Evolutionary conservation across 1,140 invertebrate genomes (phyloP).

Genomic region (Berghia stephanieae): DNA sequence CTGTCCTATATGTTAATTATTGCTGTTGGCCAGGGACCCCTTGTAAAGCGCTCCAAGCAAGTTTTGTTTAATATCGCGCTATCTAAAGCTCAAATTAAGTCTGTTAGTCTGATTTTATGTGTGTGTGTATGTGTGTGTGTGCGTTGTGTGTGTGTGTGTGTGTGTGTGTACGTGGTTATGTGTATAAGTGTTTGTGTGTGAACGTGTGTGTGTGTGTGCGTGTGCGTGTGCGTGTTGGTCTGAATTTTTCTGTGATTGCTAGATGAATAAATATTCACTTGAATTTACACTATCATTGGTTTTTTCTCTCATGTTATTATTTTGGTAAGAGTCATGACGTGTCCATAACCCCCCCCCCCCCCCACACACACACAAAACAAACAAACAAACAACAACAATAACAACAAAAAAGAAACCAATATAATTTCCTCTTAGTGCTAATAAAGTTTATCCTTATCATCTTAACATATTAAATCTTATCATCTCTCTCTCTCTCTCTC

Average conservation of each 20-base stretch:
- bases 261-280: not conserved
- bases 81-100: too few species aligned
- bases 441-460: not conserved
- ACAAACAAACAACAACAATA: not conserved
- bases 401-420: not conserved
- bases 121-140: not conserved
- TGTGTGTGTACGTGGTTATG: conserved; percentile 13
- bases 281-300: not conserved
- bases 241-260: not conserved
- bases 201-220: conserved; percentile 18
- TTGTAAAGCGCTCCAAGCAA: too few species aligned
- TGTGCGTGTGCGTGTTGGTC: conserved; percentile 13
- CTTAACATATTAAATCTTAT: not conserved
- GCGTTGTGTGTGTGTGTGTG: not conserved
- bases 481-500: not conserved
- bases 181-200: conserved; percentile 32
- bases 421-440: too few species aligned
- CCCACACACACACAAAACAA: not conserved
- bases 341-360: not conserved
- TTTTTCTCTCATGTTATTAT: not conserved
- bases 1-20: not conserved
- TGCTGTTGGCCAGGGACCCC: not conserved
- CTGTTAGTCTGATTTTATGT: not conserved
- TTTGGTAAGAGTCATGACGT: not conserved
- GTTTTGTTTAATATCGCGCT: too few species aligned